phyloP scores from a whole-genome alignment of 2,888 invertebrate species.

The Dromius quadrimaculatus region DNA sequence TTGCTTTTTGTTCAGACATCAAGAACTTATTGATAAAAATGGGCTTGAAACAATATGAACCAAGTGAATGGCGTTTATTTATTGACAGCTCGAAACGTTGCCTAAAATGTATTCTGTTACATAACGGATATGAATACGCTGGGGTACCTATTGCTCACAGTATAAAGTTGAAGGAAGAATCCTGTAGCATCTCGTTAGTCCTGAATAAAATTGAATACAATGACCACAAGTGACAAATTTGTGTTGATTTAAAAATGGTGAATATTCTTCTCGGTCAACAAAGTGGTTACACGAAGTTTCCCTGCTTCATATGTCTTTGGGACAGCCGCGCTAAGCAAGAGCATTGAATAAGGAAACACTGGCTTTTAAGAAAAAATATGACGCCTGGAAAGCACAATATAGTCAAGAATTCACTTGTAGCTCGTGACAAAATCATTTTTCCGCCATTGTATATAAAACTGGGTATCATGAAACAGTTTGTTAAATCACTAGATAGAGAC shows the following conservation, averaged over 20 bases:
- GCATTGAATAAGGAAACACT: conserved; percentile 51
- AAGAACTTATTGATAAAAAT: conserved; percentile 46
- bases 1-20: conserved; percentile 54
- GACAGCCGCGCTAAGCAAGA: conserved; percentile 52
- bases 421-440: conserved; percentile 52
- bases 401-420: conserved; percentile 51
- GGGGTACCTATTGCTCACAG: conserved; percentile 53
- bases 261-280: conserved; percentile 42
- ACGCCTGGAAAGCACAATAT: conserved; percentile 53
- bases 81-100: conserved; percentile 55
- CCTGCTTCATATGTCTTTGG: conserved; percentile 55
- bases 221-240: conserved; percentile 25
- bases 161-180: conserved; percentile 53
- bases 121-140: conserved; percentile 54
- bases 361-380: conserved; percentile 47
- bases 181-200: conserved; percentile 31
- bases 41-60: conserved; percentile 53
- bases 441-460: conserved; percentile 58
- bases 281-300: conserved; percentile 45
- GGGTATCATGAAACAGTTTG: conserved; percentile 58
- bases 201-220: conserved; percentile 51
- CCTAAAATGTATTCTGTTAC: conserved; percentile 54
- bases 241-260: conserved; percentile 50
- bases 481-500: conserved; percentile 55
- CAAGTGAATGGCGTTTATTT: conserved; percentile 55